A percentile compares a stretch with the other conserved stretches of the same genome.
These are phyloP conservation scores for Gopherus evgoodei DNA, from an alignment of 2,113 vertebrate species.

Conservation along the genomic window DNA sequence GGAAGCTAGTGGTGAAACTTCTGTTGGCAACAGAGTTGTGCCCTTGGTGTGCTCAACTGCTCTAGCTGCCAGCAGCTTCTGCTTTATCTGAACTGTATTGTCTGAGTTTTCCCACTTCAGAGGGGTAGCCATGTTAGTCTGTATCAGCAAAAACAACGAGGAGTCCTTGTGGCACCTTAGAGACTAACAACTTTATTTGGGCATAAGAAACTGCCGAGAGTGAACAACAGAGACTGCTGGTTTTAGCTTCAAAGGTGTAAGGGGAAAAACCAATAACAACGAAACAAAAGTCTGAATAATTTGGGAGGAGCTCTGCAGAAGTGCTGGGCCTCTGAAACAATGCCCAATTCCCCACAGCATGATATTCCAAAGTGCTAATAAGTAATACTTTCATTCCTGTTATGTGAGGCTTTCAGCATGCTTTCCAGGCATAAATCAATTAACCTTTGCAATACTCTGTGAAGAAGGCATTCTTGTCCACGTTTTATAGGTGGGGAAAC, in stretches of 20 bases:
- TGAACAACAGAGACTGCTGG: constrained; percentile 54
- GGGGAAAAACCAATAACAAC: constrained; percentile 36
- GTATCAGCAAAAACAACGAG: too few relatives aligned
- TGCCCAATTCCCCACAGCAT: constrained; percentile 2
- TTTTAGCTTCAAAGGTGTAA: constrained; percentile 67
- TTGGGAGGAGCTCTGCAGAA: constrained; percentile 37
- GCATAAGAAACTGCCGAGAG: constrained; percentile 35
- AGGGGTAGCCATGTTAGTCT: too few relatives aligned
- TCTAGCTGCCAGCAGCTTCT: constrained; percentile 35
- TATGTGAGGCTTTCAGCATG: constrained; percentile 50
- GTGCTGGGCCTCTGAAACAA: constrained; percentile 25
- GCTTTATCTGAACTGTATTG: constrained; percentile 45
- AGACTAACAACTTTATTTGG: too few relatives aligned
- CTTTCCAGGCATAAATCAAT: constrained; percentile 62
- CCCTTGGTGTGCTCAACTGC: constrained; percentile 9
- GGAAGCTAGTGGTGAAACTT: background rate
- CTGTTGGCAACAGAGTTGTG: background rate
- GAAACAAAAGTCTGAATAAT: constrained; percentile 65
- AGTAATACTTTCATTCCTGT: background rate
- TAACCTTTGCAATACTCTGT: background rate
- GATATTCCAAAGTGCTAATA: constrained; percentile 55
- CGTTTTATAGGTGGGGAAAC: constrained; percentile 53
- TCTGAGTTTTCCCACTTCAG: constrained; percentile 52
- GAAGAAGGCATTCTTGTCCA: background rate
- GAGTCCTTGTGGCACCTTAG: too few relatives aligned